Percentiles rank a stretch among this genome's conserved stretches.
These are phyloP conservation scores for Spinus olivaceus DNA, from an alignment of 2,797 vertebrate genomes.

Conservation along the genomic window DNA sequence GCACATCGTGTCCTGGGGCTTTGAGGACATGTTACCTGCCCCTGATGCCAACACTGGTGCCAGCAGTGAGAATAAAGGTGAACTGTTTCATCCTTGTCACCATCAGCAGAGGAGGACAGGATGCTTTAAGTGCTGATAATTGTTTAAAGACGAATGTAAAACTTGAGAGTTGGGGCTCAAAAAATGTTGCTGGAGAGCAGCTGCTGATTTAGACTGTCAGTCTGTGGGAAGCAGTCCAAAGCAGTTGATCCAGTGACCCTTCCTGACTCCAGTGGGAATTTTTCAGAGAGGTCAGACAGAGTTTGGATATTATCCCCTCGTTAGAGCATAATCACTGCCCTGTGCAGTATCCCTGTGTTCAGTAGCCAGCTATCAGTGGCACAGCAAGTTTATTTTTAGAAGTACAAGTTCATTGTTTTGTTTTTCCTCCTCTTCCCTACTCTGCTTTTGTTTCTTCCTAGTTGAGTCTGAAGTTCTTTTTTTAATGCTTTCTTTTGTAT, in stretches of 20 bases:
- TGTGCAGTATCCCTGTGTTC: neutral
- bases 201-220: neutral
- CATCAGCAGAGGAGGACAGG: neutral
- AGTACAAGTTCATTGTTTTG: neutral
- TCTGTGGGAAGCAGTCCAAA: neutral
- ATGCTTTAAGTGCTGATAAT: neutral
- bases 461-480: neutral
- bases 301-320: neutral
- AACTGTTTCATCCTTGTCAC: neutral
- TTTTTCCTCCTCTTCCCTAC: neutral
- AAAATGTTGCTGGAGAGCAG: neutral
- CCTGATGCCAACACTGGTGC: conserved; percentile 88
- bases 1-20: conserved; percentile 98
- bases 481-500: neutral
- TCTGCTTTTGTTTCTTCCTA: neutral
- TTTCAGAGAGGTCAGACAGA: neutral
- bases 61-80: conserved; percentile 93
- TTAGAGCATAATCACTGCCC: neutral
- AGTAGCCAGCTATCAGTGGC: neutral
- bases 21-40: conserved; percentile 97
- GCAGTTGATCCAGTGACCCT: neutral
- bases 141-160: neutral
- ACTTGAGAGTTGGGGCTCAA: neutral
- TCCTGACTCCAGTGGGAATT: neutral
- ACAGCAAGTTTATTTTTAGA: conserved; percentile 14